A percentile compares a stretch with the other conserved stretches of the same genome.
Conservation (phyloP, 2,888 invertebrate species). For the Campaea margaritaria region DNA sequence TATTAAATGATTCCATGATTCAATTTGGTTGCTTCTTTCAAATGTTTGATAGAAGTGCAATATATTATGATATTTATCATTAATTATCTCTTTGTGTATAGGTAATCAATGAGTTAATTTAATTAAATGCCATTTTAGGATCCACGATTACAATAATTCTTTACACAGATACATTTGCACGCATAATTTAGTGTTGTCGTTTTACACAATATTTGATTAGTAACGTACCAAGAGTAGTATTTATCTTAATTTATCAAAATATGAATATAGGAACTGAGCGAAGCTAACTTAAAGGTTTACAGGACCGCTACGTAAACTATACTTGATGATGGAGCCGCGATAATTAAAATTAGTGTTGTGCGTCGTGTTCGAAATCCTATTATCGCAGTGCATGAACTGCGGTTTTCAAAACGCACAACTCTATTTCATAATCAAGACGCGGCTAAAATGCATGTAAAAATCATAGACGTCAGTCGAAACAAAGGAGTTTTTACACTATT, state of each 20-base stretch:
- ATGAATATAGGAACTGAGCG: slow-evolving; percentile 48
- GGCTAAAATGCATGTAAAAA: slow-evolving; percentile 1
- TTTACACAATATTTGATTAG: slow-evolving; percentile 3
- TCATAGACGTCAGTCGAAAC: slow-evolving; percentile 4
- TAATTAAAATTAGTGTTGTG: no score
- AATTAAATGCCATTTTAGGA: neutral
- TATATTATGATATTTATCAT: no score
- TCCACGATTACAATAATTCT: no score
- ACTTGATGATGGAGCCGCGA: neutral
- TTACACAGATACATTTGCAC: neutral
- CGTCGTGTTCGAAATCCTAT: no score
- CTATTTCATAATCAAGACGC: no score
- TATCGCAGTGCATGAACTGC: no score
- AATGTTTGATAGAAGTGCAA: no score
- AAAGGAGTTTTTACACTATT: slow-evolving; percentile 8
- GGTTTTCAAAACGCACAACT: no score
- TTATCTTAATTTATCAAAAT: slow-evolving; percentile 36
- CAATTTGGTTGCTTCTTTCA: no score
- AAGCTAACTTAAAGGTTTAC: slow-evolving; percentile 27
- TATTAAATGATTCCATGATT: neutral
- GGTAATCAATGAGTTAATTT: no score
- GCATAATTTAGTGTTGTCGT: slow-evolving; percentile 11
- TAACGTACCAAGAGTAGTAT: slow-evolving; percentile 14
- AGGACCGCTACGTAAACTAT: slow-evolving; percentile 1
- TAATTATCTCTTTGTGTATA: no score